Percentiles rank a stretch among this genome's conserved stretches.
phyloP scores from a whole-genome alignment of 1,140 invertebrate genomes.

The Aphis craccivora region DNA sequence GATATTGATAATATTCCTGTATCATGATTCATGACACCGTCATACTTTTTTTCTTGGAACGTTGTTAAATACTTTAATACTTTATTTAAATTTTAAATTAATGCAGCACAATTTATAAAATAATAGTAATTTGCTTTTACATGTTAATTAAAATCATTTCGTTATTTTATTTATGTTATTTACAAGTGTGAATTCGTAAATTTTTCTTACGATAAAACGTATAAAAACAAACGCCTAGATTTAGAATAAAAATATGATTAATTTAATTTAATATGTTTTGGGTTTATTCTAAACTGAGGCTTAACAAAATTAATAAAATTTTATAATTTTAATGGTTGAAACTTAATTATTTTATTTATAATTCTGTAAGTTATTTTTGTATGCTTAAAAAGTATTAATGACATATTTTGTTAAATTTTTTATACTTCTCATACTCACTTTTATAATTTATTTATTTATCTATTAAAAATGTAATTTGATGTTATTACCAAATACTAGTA shows the following conservation, averaged over 20 bases:
- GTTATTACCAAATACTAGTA: constrained; percentile 24
- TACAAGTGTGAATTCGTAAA: not conserved
- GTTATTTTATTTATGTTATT: not conserved
- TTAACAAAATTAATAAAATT: not conserved
- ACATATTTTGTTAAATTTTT: not conserved
- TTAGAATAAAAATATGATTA: constrained; percentile 15
- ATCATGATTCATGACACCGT: not conserved
- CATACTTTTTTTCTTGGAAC: not conserved
- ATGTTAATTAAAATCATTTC: not conserved
- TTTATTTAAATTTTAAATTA: not conserved
- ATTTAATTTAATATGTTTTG: not conserved
- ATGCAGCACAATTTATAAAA: not conserved
- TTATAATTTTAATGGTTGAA: not conserved
- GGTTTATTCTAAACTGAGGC: not conserved
- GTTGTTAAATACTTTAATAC: no score
- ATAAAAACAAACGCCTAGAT: not conserved
- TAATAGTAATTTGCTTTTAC: not conserved
- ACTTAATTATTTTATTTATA: not conserved
- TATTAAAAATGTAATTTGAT: not conserved
- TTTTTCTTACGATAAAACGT: not conserved
- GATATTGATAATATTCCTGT: not conserved
- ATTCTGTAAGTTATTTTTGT: not conserved
- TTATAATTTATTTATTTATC: not conserved
- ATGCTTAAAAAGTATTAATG: not conserved
- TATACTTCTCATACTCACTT: not conserved